Evolutionary conservation across 2,113 vertebrate species (phyloP).

Genomic region (Cynopterus brachyotis): DNA sequence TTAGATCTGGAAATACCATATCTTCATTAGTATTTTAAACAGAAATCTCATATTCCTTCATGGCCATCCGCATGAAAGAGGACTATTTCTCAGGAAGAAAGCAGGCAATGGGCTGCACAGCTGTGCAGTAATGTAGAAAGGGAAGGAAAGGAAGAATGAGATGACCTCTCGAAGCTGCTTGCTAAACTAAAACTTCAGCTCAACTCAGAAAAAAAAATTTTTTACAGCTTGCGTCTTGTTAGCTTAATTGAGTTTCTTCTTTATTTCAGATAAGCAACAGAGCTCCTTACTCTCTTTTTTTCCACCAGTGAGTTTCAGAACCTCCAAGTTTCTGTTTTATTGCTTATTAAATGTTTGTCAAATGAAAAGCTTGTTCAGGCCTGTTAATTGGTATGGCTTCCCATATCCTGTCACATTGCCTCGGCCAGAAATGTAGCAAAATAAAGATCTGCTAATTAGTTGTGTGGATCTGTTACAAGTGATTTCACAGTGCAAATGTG

Average conservation of each 20-base stretch:
- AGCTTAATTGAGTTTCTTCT: constrained; percentile 49
- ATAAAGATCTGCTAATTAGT: constrained; percentile 52
- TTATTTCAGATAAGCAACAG: constrained; percentile 56
- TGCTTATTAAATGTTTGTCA: constrained; percentile 45
- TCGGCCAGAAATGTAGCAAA: constrained; percentile 54
- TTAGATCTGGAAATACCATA: neutral
- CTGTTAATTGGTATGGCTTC: constrained; percentile 32
- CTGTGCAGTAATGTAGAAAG: neutral
- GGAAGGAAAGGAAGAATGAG: neutral
- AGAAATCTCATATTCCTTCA: neutral
- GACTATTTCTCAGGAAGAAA: neutral
- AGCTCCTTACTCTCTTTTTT: constrained; percentile 5
- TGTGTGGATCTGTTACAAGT: neutral
- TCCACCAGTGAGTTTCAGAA: constrained; percentile 25
- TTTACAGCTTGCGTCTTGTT: constrained; percentile 34
- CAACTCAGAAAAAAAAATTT: neutral
- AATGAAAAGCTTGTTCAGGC: neutral
- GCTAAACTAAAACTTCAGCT: constrained; percentile 33
- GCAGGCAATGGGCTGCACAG: neutral
- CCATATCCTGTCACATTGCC: neutral
- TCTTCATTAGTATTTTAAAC: constrained; percentile 11
- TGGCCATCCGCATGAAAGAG: neutral
- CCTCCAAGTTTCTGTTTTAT: constrained; percentile 51
- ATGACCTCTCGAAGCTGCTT: neutral
- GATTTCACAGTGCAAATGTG: neutral